Evolutionary conservation across 2,888 invertebrate species (phyloP).

Genomic region (Polietes domitor): DNA sequence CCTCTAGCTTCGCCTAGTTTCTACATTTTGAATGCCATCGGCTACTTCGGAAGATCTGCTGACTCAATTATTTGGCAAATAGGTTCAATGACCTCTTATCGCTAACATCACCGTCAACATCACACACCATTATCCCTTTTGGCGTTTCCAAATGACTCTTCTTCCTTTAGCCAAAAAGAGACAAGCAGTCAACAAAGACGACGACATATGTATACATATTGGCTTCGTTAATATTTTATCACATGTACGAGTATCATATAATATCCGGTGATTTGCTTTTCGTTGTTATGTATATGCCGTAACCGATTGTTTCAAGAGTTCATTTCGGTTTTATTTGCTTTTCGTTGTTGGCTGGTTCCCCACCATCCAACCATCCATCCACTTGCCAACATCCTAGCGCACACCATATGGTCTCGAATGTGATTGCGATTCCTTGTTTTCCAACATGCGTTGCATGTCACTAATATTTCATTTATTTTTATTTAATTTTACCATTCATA

Average conservation of each 20-base stretch:
- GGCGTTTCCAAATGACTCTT: too few relatives aligned
- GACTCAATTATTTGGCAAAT: too few relatives aligned
- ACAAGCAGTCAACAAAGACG: too few relatives aligned
- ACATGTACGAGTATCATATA: constrained; percentile 16
- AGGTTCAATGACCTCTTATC: too few relatives aligned
- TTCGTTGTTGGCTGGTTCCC: neutral
- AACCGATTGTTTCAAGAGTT: constrained; percentile 27
- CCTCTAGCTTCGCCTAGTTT: too few relatives aligned
- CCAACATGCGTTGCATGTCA: constrained; percentile 55
- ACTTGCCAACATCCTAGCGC: neutral
- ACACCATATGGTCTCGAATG: constrained; percentile 1
- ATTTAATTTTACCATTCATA: constrained; percentile 31
- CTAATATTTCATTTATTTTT: constrained; percentile 54
- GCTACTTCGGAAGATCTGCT: too few relatives aligned
- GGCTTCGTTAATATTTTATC: constrained; percentile 39
- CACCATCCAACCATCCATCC: too few relatives aligned
- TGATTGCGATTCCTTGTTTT: constrained; percentile 27
- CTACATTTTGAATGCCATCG: too few relatives aligned
- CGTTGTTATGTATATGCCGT: neutral
- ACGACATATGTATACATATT: too few relatives aligned
- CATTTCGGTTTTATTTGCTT: constrained; percentile 2
- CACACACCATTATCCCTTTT: too few relatives aligned
- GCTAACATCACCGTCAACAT: too few relatives aligned
- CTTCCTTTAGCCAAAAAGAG: too few relatives aligned
- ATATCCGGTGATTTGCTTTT: constrained; percentile 32